These are phyloP conservation scores for Drusus annulatus DNA, from an alignment of 1,140 invertebrate genomes.

Conservation along the genomic window DNA sequence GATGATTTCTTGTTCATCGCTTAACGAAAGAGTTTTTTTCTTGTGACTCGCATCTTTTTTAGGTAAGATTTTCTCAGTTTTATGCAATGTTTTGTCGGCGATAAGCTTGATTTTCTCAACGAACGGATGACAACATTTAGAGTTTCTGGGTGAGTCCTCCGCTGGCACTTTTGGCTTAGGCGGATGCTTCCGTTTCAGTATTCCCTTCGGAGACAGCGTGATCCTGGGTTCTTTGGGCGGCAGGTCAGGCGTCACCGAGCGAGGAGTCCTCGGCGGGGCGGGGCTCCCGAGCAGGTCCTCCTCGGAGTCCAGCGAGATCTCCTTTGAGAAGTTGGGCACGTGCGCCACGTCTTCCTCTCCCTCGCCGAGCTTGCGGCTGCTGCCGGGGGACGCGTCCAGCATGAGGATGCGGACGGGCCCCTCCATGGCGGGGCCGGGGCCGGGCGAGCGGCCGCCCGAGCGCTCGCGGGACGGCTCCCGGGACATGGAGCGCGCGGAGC, in stretches of 20 bases:
- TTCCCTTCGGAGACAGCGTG: constrained; percentile 68
- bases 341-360: constrained; percentile 69
- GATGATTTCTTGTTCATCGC: constrained; percentile 67
- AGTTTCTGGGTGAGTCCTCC: constrained; percentile 67
- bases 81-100: constrained; percentile 74
- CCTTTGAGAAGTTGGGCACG: constrained; percentile 70
- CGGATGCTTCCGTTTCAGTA: constrained; percentile 67
- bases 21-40: constrained; percentile 62
- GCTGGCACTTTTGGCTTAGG: constrained; percentile 62
- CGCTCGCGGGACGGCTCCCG: constrained; percentile 64
- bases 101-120: constrained; percentile 76
- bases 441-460: constrained; percentile 66
- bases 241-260: constrained; percentile 60
- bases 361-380: constrained; percentile 65
- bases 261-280: constrained; percentile 51
- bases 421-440: constrained; percentile 52
- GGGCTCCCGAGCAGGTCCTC: constrained; percentile 62
- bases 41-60: constrained; percentile 69
- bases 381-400: constrained; percentile 69
- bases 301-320: constrained; percentile 69
- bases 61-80: constrained; percentile 67
- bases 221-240: constrained; percentile 60
- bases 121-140: constrained; percentile 73
- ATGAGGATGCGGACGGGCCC: constrained; percentile 66
- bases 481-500: constrained; percentile 65